phyloP scores from a whole-genome alignment of 2,888 invertebrate genomes.

The Teleogryllus oceanicus region DNA sequence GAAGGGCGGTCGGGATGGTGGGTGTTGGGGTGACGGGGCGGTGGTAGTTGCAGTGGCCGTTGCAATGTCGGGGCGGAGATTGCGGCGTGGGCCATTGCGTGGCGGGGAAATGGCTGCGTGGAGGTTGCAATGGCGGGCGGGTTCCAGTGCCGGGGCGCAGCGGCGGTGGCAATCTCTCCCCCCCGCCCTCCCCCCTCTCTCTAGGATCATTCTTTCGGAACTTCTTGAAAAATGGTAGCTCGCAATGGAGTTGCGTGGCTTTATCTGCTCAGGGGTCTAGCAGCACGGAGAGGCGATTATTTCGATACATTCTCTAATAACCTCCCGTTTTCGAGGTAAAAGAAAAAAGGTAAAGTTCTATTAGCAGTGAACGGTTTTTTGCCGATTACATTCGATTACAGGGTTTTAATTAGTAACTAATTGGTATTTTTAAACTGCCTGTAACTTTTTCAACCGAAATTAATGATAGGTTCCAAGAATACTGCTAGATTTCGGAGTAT shows the following conservation, averaged over 20 bases:
- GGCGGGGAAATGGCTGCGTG: no score
- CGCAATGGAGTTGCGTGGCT: no score
- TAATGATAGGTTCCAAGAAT: not conserved
- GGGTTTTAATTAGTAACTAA: conserved; percentile 18
- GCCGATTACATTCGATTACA: conserved; percentile 18
- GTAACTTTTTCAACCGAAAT: not conserved
- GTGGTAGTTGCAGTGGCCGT: no score
- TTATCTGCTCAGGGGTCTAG: no score
- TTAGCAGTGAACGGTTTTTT: conserved; percentile 9
- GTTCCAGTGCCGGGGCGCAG: no score
- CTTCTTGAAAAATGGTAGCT: no score
- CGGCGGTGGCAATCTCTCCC: not conserved
- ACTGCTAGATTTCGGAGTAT: not conserved
- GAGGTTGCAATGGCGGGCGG: no score
- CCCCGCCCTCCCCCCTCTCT: not conserved
- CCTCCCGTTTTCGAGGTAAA: not conserved
- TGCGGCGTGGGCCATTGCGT: no score
- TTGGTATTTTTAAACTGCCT: conserved; percentile 4
- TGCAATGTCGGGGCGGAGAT: no score
- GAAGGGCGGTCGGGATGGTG: no score
- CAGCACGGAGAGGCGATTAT: not conserved
- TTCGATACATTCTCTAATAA: not conserved
- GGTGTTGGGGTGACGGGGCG: no score
- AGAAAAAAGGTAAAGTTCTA: not conserved
- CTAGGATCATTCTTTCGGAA: no score